These are phyloP conservation scores for Parambassis ranga DNA, from an alignment of 2,797 vertebrate species.

Conservation along the genomic window DNA sequence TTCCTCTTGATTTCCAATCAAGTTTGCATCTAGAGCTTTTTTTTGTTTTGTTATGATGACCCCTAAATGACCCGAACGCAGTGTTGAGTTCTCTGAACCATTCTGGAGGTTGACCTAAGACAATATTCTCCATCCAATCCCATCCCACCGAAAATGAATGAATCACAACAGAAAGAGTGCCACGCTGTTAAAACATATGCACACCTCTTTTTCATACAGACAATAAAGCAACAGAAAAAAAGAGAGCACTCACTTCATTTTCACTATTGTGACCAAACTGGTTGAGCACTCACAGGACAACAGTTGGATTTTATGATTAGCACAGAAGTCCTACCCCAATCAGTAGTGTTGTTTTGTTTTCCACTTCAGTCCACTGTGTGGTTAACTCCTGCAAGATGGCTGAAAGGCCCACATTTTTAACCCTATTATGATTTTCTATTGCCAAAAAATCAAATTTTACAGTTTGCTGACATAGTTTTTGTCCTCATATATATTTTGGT, in stretches of 20 bases:
- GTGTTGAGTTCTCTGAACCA: constrained; percentile 67
- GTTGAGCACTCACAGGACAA: constrained; percentile 68
- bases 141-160: constrained; percentile 44
- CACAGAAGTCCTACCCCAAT: constrained; percentile 78
- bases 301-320: constrained; percentile 60
- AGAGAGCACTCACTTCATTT: constrained; percentile 66
- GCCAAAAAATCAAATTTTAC: constrained; percentile 53
- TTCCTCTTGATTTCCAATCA: not conserved
- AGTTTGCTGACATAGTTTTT: constrained; percentile 37
- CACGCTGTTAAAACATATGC: constrained; percentile 65
- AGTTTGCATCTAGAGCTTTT: too few species aligned
- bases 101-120: constrained; percentile 55
- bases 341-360: constrained; percentile 59
- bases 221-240: constrained; percentile 63
- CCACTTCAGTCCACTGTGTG: constrained; percentile 62
- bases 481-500: constrained; percentile 59
- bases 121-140: constrained; percentile 61
- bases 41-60: too few species aligned
- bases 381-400: constrained; percentile 51
- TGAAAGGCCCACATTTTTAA: constrained; percentile 57
- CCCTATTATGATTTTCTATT: constrained; percentile 49
- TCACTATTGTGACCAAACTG: constrained; percentile 63
- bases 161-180: constrained; percentile 61
- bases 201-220: constrained; percentile 67
- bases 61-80: constrained; percentile 52